Evolutionary conservation across 2,113 vertebrate species (phyloP).

Genomic region (Saimiri boliviensis): DNA sequence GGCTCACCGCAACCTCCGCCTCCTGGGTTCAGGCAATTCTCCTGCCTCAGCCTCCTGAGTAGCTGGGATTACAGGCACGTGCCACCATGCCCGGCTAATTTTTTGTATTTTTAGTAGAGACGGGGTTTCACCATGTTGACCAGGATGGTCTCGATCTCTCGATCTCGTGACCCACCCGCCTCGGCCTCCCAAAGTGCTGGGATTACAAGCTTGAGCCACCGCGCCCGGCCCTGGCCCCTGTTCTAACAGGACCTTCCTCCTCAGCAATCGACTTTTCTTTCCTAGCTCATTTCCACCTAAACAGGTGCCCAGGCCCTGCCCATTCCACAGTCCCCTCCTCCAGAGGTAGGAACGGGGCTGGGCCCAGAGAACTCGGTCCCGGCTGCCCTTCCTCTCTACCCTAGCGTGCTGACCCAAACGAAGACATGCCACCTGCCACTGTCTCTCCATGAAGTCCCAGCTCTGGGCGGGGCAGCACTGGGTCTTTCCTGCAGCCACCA

Average conservation of each 20-base stretch:
- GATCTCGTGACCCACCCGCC: too few species aligned
- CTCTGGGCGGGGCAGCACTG: not conserved
- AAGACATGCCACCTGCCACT: not conserved
- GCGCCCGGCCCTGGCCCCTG: not conserved
- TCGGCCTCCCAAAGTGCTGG: too few species aligned
- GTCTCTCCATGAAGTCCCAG: not conserved
- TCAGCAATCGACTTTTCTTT: not conserved
- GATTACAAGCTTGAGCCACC: too few species aligned
- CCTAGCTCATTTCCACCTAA: not conserved
- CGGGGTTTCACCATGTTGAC: too few species aligned
- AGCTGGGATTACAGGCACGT: too few species aligned
- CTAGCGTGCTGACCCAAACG: too few species aligned
- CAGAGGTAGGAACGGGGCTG: not conserved
- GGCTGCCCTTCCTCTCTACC: not conserved
- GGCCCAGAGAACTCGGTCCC: not conserved
- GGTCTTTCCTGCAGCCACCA: not conserved
- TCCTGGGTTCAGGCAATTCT: too few species aligned
- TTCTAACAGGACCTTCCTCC: not conserved
- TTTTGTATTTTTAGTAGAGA: too few species aligned
- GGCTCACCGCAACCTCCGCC: too few species aligned
- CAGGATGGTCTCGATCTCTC: too few species aligned
- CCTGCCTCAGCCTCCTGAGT: too few species aligned
- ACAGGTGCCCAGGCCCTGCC: not conserved
- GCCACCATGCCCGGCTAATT: too few species aligned
- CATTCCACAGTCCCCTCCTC: not conserved